These are phyloP conservation scores for Scolopax rusticola DNA, from an alignment of 2,797 vertebrate species.

Conservation along the genomic window DNA sequence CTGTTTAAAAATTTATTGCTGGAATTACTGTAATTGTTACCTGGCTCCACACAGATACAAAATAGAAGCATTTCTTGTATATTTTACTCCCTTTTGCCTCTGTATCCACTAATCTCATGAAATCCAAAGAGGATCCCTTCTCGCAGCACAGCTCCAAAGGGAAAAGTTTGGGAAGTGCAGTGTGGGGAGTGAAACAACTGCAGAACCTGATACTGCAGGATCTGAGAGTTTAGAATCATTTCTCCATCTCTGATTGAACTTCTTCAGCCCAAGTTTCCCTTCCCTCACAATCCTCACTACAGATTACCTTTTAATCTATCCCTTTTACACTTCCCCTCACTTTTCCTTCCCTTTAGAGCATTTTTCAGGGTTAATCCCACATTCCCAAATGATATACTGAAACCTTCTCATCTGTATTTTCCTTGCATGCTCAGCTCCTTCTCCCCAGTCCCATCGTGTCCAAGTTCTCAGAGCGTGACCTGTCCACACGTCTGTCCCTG, in stretches of 20 bases:
- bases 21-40: background rate
- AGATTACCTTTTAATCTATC: background rate
- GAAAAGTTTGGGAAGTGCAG: background rate
- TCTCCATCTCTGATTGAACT: background rate
- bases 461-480: background rate
- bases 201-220: background rate
- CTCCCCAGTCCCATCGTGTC: accelerated
- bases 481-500: background rate
- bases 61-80: background rate
- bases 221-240: background rate
- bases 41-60: background rate
- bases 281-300: background rate
- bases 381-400: accelerated
- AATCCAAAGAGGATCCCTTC: background rate
- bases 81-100: background rate
- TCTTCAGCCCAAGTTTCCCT: background rate
- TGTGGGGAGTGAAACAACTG: background rate
- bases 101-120: background rate
- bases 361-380: background rate
- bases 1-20: background rate
- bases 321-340: background rate
- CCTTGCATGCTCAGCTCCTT: background rate
- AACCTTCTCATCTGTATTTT: accelerated
- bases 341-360: background rate
- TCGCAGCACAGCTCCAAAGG: background rate